These are phyloP conservation scores for Pardosa pseudoannulata DNA, from an alignment of 2,888 invertebrate genomes.

Conservation along the genomic window DNA sequence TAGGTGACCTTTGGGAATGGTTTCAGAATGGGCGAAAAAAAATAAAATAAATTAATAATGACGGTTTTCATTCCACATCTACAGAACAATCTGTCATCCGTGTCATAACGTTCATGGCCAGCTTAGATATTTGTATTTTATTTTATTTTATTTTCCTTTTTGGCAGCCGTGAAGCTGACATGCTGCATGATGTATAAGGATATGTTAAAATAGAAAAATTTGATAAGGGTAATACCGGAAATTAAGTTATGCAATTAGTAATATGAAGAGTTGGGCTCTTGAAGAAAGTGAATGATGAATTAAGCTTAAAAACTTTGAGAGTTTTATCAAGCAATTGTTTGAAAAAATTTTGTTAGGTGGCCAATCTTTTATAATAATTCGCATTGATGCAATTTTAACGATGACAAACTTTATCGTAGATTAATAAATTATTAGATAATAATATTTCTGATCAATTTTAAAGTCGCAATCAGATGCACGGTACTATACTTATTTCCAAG, in stretches of 20 bases:
- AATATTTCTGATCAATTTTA: too few species aligned
- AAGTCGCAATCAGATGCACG: too few species aligned
- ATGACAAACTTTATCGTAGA: too few species aligned
- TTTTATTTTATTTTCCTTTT: not conserved
- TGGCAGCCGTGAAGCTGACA: not conserved
- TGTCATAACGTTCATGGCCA: constrained; percentile 36
- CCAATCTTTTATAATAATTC: too few species aligned
- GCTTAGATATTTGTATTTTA: constrained; percentile 1
- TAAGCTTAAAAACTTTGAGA: too few species aligned
- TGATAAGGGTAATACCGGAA: not conserved
- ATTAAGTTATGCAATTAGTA: not conserved
- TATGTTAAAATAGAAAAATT: not conserved
- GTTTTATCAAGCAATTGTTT: too few species aligned
- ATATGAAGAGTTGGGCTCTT: not conserved
- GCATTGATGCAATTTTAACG: too few species aligned
- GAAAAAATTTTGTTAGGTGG: too few species aligned
- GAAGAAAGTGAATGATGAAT: not conserved
- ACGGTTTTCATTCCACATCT: constrained; percentile 3
- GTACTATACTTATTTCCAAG: too few species aligned
- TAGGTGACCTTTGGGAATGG: not conserved
- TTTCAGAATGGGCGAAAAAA: not conserved
- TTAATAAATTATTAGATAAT: too few species aligned
- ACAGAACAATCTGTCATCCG: constrained; percentile 41
- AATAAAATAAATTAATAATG: not conserved
- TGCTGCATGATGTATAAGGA: not conserved